Evolutionary conservation across 1,140 invertebrate species (phyloP).

Genomic region (Choristoneura fumiferana): DNA sequence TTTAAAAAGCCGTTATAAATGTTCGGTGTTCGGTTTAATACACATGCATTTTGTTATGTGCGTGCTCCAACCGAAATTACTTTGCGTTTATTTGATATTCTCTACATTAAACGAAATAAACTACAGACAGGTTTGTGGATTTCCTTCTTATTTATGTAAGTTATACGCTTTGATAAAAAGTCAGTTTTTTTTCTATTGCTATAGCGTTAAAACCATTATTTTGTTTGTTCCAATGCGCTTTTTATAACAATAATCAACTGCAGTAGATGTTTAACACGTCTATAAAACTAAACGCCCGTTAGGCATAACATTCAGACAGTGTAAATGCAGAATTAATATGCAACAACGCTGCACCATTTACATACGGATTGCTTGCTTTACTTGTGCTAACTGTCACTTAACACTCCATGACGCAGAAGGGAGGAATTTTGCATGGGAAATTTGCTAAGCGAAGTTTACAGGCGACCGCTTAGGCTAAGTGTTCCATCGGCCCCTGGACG

Average conservation of each 20-base stretch:
- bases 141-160: too few species aligned
- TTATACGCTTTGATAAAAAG: too few species aligned
- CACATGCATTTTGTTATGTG: too few species aligned
- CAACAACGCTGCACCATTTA: constrained; percentile 25
- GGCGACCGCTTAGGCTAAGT: constrained; percentile 25
- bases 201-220: too few species aligned
- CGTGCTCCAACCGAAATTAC: too few species aligned
- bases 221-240: not conserved
- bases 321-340: constrained; percentile 36
- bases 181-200: too few species aligned
- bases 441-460: constrained; percentile 33
- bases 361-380: constrained; percentile 36
- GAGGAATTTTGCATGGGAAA: constrained; percentile 53
- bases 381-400: constrained; percentile 30
- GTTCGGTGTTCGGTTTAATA: too few species aligned
- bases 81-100: too few species aligned
- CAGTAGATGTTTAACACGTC: constrained; percentile 19
- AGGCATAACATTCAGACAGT: constrained; percentile 21
- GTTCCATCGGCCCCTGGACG: constrained; percentile 30
- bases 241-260: constrained; percentile 19
- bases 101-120: too few species aligned
- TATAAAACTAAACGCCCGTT: constrained; percentile 29
- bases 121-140: too few species aligned
- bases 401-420: constrained; percentile 24
- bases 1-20: not conserved